Evolutionary conservation across 1,140 invertebrate species (phyloP).

Genomic region (Penaeus chinensis): DNA sequence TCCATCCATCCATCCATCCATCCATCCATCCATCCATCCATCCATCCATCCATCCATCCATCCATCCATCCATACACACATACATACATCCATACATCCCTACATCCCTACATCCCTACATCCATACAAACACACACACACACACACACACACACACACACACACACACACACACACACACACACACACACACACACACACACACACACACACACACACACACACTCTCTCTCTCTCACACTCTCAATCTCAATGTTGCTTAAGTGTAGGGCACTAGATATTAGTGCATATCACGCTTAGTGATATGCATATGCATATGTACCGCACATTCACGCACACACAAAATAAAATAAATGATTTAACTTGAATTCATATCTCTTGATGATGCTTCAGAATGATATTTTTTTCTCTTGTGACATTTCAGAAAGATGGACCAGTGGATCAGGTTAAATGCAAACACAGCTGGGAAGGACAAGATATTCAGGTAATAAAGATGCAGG

Average conservation of each 20-base stretch:
- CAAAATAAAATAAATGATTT: neutral
- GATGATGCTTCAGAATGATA: neutral
- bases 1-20: neutral
- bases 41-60: neutral
- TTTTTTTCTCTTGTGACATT: neutral
- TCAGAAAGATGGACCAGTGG: conserved; percentile 16
- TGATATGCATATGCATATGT: too few species aligned
- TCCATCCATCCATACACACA: neutral
- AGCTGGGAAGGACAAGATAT: conserved; percentile 6
- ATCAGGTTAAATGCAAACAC: conserved; percentile 5
- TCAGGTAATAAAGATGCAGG: neutral
- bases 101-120: neutral
- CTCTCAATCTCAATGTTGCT: neutral
- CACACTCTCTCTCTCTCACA: neutral
- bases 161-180: neutral
- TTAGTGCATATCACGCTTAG: too few species aligned
- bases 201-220: neutral
- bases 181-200: neutral
- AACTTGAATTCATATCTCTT: neutral
- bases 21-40: neutral
- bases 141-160: neutral
- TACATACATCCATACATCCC: neutral
- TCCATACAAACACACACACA: neutral
- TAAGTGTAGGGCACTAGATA: too few species aligned
- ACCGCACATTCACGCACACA: too few species aligned